Evolutionary conservation across 1,140 invertebrate species (phyloP).

Genomic region (Pseudachorutes palmiensis): DNA sequence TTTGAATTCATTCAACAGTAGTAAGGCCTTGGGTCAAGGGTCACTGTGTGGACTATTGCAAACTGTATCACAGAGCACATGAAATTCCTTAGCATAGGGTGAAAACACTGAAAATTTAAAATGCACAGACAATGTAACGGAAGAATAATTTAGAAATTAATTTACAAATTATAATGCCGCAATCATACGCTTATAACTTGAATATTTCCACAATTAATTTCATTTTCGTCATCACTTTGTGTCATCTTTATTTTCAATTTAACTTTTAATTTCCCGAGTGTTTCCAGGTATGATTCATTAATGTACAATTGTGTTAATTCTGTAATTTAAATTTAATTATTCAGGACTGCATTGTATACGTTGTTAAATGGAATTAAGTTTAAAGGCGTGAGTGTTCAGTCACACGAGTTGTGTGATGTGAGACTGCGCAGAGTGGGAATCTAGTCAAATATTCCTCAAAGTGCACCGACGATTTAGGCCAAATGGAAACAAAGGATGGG

Average conservation of each 20-base stretch:
- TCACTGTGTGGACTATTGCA: slow-evolving; percentile 1
- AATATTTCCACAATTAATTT: neutral
- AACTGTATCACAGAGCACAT: slow-evolving; percentile 16
- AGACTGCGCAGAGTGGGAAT: slow-evolving; percentile 20
- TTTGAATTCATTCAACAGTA: slow-evolving; percentile 3
- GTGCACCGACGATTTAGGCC: neutral
- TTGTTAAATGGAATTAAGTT: neutral
- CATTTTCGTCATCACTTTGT: too few relatives aligned
- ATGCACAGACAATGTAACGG: neutral
- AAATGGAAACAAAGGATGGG: neutral
- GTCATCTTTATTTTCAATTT: too few relatives aligned
- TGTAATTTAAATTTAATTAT: neutral
- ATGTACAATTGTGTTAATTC: too few relatives aligned
- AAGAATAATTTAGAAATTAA: neutral
- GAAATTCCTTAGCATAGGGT: neutral
- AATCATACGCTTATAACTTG: neutral
- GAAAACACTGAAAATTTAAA: neutral
- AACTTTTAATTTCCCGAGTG: too few relatives aligned
- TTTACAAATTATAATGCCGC: neutral
- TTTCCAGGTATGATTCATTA: too few relatives aligned
- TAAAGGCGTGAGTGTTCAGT: neutral
- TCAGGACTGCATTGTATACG: neutral
- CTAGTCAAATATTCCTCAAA: slow-evolving; percentile 10
- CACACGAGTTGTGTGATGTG: neutral
- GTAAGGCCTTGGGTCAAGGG: neutral